These are phyloP conservation scores for Haliclystus octoradiatus DNA, from an alignment of 30 jellyfish, hydroid and myxozoan species.

Conservation along the genomic window DNA sequence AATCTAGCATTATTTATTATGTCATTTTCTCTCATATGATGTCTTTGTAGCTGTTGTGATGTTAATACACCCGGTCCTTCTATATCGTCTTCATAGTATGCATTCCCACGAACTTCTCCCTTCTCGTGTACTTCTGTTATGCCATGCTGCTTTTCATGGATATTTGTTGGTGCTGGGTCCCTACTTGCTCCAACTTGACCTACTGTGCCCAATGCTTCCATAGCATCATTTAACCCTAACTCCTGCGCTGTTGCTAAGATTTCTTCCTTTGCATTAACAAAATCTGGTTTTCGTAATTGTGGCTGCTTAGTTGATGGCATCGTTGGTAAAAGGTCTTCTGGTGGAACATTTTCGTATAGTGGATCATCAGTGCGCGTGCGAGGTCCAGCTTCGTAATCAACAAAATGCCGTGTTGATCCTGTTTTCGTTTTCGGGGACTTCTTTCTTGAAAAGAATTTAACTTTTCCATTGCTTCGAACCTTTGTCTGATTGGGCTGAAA, in stretches of 20 bases:
- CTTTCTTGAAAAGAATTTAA: not conserved
- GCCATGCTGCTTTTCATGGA: not conserved
- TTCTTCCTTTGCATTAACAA: not conserved
- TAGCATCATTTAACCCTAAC: not conserved
- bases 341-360: not conserved
- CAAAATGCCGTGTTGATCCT: not conserved
- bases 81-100: not conserved
- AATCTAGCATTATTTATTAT: not conserved
- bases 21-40: not conserved
- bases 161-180: not conserved
- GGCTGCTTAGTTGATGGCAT: not conserved
- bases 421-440: not conserved
- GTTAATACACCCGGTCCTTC: not conserved
- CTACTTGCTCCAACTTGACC: not conserved
- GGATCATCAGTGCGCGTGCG: not conserved
- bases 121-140: not conserved
- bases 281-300: not conserved
- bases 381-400: not conserved
- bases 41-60: not conserved
- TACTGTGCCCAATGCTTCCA: not conserved
- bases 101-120: not conserved
- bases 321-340: too few relatives aligned
- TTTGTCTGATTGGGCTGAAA: not conserved
- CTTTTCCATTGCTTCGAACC: not conserved
- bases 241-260: not conserved